phyloP scores from a whole-genome alignment of 2,797 vertebrate genomes.

The Huso huso region DNA sequence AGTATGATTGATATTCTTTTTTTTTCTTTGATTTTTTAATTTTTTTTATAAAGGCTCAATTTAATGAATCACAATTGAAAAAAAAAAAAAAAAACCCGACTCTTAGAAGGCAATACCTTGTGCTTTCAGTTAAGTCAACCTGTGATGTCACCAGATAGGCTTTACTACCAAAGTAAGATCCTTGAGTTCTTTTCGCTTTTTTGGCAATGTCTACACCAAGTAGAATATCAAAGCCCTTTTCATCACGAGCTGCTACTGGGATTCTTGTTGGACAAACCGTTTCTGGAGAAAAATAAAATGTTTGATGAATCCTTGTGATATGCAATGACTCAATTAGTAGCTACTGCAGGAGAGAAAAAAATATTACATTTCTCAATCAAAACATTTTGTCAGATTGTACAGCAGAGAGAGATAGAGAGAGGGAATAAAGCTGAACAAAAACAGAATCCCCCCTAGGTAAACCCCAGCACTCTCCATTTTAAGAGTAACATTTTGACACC shows the following conservation, averaged over 20 bases:
- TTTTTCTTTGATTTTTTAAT: not conserved
- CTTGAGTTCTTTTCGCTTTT: conserved; percentile 65
- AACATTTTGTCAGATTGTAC: too few relatives aligned
- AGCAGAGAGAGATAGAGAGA: too few relatives aligned
- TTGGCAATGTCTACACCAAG: conserved; percentile 64
- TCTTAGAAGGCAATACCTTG: conserved; percentile 49
- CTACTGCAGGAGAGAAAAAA: too few relatives aligned
- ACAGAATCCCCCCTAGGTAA: too few relatives aligned
- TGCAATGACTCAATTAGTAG: too few relatives aligned
- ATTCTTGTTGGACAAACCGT: conserved; percentile 75
- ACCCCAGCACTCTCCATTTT: too few relatives aligned
- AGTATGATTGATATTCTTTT: too few relatives aligned
- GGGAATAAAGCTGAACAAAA: too few relatives aligned
- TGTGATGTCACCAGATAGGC: conserved; percentile 66
- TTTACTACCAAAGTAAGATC: conserved; percentile 58
- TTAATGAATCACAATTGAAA: too few relatives aligned
- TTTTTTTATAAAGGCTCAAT: not conserved
- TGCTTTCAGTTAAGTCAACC: conserved; percentile 65
- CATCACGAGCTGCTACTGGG: conserved; percentile 65
- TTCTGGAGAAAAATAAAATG: conserved; percentile 50
- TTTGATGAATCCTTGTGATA: not conserved
- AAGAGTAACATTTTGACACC: too few relatives aligned
- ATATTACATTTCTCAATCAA: too few relatives aligned
- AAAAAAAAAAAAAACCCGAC: not conserved
- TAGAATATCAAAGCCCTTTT: conserved; percentile 80